phyloP scores from a whole-genome alignment of 2,888 invertebrate genomes.

The Monochamus alternatus region DNA sequence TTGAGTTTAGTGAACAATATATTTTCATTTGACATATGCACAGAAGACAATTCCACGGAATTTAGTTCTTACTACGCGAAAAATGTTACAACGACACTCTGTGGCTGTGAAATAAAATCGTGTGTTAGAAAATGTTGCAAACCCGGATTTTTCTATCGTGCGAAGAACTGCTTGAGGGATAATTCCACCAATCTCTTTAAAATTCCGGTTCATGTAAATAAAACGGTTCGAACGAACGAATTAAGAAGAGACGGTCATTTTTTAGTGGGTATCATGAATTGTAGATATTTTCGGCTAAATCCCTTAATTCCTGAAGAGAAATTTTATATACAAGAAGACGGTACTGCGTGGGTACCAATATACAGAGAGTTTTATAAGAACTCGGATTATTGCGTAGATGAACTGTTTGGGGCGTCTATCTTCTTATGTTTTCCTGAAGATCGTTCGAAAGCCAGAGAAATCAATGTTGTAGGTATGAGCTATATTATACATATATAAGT shows the following conservation, averaged over 20 bases:
- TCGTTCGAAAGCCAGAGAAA: not conserved
- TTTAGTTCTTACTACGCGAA: not conserved
- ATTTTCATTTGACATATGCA: slow-evolving; percentile 20
- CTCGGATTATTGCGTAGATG: slow-evolving; percentile 54
- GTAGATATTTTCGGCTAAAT: slow-evolving; percentile 47
- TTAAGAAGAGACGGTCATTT: slow-evolving; percentile 30
- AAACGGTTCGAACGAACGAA: slow-evolving; percentile 32
- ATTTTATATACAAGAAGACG: slow-evolving; percentile 57
- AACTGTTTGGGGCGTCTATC: slow-evolving; percentile 38
- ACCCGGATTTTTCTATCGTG: slow-evolving; percentile 40
- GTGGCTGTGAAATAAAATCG: slow-evolving; percentile 23
- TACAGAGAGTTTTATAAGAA: slow-evolving; percentile 38
- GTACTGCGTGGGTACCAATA: slow-evolving; percentile 51
- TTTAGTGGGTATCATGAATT: slow-evolving; percentile 50
- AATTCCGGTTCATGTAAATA: slow-evolving; percentile 43
- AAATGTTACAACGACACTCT: not conserved
- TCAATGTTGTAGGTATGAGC: slow-evolving; percentile 27
- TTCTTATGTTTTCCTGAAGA: slow-evolving; percentile 42
- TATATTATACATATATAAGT: too few relatives aligned
- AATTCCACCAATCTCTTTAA: slow-evolving; percentile 30
- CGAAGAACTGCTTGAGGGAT: slow-evolving; percentile 31
- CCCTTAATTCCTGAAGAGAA: slow-evolving; percentile 39
- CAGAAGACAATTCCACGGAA: not conserved
- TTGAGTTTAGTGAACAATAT: slow-evolving; percentile 9
- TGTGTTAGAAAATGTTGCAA: slow-evolving; percentile 52